Evolutionary conservation across 1,140 invertebrate species (phyloP), one percentile per base, ranked within the genome.

Genomic region (Drosophila busckii): DNA sequence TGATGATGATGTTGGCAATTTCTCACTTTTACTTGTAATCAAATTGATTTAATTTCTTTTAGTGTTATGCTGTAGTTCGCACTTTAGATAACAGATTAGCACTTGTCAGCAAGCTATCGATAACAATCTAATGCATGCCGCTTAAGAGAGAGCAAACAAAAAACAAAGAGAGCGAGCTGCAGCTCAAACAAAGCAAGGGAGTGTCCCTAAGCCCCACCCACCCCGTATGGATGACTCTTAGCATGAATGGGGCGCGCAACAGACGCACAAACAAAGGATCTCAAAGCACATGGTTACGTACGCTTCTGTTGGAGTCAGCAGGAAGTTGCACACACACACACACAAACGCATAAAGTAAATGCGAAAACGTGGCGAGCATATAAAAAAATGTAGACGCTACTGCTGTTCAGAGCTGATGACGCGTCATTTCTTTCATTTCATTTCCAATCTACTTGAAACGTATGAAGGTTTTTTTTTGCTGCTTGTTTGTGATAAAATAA

Each of bases 281-380:
- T 46, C 53, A 59, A 69, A 52, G 49, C 54, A 70, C 41, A 75
- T 58, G 50, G 32, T 23, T 31, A 55, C 26, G 23, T 31, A 16
- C 25, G 22, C 34, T n/a, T n/a, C n/a, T n/a, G 25, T 10, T 45
- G 64, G 41, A 80, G 63, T 38, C 75, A 69, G 61, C 68, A 80
- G 73, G 73, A 80, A 80, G 73, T 80, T 56, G 44, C 68, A 80
- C 60, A 32, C 68, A 58, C 48, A 53, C 25, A 56, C 9, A 45
- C 25, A 52, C 6, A 20, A 37, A 46, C 16, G 53, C 28, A 65
- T 45, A 53, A 64, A 53, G 35, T 37, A 52, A 60, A 64, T 46
- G 54, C 55, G 41, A 60, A 71, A 73, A 80, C 75, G 75, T 82
- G 75, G 75, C 75, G 55, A 29, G 76, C 65, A 75, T 80, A 73